These are phyloP conservation scores for Ctenodactylus gundi DNA, from an alignment of 2,113 vertebrate species.

Conservation along the genomic window DNA sequence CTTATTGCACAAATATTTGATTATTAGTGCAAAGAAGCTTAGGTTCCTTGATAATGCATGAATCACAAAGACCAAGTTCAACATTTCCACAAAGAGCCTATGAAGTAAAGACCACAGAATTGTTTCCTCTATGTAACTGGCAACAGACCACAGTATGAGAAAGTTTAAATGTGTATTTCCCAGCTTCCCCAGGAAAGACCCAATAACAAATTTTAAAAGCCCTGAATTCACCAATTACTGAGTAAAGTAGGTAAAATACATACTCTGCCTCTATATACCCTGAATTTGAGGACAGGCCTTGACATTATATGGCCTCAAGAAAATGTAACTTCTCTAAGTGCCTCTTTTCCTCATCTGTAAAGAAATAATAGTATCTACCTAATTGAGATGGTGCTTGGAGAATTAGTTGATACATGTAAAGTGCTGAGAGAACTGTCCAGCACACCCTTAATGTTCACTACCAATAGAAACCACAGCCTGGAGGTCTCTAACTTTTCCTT, in stretches of 20 bases:
- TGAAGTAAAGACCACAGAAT: background rate
- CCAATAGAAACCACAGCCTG: background rate
- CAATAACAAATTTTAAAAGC: background rate
- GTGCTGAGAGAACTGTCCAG: background rate
- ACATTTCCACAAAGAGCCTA: background rate
- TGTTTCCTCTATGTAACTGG: background rate
- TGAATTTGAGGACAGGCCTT: background rate
- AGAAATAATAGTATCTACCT: background rate
- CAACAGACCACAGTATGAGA: background rate
- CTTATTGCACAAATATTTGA: background rate
- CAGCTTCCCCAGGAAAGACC: background rate
- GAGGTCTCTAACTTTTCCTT: background rate
- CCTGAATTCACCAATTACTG: background rate
- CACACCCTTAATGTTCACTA: background rate
- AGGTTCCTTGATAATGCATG: background rate
- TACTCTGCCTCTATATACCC: background rate
- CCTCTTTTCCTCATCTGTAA: background rate
- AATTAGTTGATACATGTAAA: background rate
- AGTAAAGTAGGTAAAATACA: background rate
- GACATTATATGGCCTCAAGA: background rate
- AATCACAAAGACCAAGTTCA: background rate
- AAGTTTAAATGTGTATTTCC: background rate
- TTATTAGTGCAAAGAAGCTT: background rate
- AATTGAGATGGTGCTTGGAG: background rate
- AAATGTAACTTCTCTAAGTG: background rate